Evolutionary conservation across 2,797 vertebrate genomes (phyloP), one percentile per base, ranked within the genome.

Genomic region (Trachops cirrhosus): DNA sequence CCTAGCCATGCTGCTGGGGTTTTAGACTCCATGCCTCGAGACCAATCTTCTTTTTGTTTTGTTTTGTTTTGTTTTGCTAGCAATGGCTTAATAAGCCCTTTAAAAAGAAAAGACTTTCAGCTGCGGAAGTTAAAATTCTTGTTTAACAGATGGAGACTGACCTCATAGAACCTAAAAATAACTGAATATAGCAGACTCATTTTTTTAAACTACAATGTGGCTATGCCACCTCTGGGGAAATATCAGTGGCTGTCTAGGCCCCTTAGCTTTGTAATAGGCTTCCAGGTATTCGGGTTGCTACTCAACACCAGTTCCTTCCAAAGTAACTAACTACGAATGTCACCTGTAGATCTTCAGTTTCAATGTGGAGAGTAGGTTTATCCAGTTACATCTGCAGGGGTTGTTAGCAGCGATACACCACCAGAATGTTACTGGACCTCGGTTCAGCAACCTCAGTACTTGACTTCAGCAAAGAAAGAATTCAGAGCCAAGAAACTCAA

Each of bases 201-300:
- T 94, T 86, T 83, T 73, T 34, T 90, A 26, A 94, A 90, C 44
- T 83, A 18, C 92, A 73, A 87, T 86, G 14, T 84, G 85, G 64
- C 34, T 89, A 37, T 77, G 26, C 19, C 39, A 64, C 2, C 2
- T 88, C 50, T 88, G 46, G 54, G 15, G 34, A 93, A 85, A 73
- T 84, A 86, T 46, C 2, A 37, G 37, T 57, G 44, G 29, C 14
- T 83, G 11, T 22, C 57, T 78, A 10, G 70, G 16, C 15, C 41
- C 2, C 16, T 91, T 68, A 78, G 15, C 26, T 6, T 88, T 78
- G 48, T 5, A 46, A 59, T 11, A 93, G n/a, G 24, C 37, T 77
- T 15, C 59, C 1, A 37, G 12, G 21, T 44, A 77, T 88, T 82
- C 32, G 32, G 16, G 34, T 77, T 92, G 19, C 52, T 87, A 54